Evolutionary conservation across 2,113 vertebrate species (phyloP).

Genomic region (Salvelinus sp.): DNA sequence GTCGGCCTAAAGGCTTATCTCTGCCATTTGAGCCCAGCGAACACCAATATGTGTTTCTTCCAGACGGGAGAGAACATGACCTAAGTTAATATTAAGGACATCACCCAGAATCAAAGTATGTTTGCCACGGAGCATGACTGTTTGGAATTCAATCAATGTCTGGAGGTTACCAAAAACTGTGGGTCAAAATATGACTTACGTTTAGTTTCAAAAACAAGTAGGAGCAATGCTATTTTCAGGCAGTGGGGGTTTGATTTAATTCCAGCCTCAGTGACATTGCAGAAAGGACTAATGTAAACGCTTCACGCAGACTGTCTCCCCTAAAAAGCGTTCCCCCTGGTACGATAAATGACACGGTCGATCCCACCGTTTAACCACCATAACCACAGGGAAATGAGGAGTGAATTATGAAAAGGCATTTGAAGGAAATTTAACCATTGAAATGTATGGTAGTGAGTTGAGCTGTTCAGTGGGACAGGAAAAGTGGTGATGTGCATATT

Average conservation of each 20-base stretch:
- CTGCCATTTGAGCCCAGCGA: neutral
- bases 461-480: constrained; percentile 35
- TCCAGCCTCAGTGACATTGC: constrained; percentile 6
- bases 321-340: constrained; percentile 5
- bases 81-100: neutral
- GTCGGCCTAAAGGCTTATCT: neutral
- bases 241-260: neutral
- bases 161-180: neutral
- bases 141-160: neutral
- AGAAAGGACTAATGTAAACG: neutral
- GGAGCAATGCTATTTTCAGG: neutral
- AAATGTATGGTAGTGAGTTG: constrained; percentile 55
- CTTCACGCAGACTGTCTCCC: neutral
- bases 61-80: neutral
- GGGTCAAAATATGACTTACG: neutral
- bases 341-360: constrained; percentile 45
- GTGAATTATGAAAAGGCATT: constrained; percentile 44
- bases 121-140: neutral
- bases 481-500: constrained; percentile 30
- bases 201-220: neutral
- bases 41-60: neutral
- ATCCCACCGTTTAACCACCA: constrained; percentile 42
- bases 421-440: constrained; percentile 41
- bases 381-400: constrained; percentile 16
- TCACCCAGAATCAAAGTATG: neutral